Evolutionary conservation across 1,140 invertebrate species (phyloP), one percentile per base, ranked within the genome.

Genomic region (Maconellicoccus hirsutus): DNA sequence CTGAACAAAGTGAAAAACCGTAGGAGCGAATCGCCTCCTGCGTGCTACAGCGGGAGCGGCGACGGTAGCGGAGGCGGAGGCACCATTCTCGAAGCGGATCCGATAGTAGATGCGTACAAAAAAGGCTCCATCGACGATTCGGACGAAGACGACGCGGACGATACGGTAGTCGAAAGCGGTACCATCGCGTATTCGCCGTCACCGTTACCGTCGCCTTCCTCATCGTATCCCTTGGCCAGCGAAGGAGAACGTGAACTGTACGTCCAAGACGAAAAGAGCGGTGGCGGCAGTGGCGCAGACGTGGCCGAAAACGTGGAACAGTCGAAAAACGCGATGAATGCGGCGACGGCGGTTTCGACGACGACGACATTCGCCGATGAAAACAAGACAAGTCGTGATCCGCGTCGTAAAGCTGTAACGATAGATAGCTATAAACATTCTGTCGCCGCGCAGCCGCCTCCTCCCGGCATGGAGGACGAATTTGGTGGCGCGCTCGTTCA

Each of bases 391-490:
- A 66, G 25, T 25, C 61, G 61, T 22, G 61, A 66, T 23, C 61
- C 61, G 22, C 61, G 61, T 25, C 61, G 61, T 14, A 66, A 66
- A 66, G 6, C 16, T n/a, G n/a, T n/a, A 42, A 8, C n/a, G n/a
- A 42, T n/a, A 10, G 52, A 59, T 12, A 3, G 29, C 29, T 12
- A 12, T n/a, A n/a, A n/a, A n/a, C n/a, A n/a, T n/a, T n/a, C 29
- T 12, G 29, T 33, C 29, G 29, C 29, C 29, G 29, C 21, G 21
- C 61, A 66, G 21, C 61, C 61, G 21, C 61, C 61, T 3, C 61
- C 61, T 10, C 61, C 61, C 10, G 61, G 61, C 25, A 66, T 66
- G 61, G 61, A 66, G 25, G 61, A 66, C 19, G 61, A 66, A 25
- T 66, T 66, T 25, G n/a, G 42, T 66, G n/a, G n/a, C n/a, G n/a